Conservation (phyloP, 2,888 invertebrate genomes). For the Smittia aterrima region DNA sequence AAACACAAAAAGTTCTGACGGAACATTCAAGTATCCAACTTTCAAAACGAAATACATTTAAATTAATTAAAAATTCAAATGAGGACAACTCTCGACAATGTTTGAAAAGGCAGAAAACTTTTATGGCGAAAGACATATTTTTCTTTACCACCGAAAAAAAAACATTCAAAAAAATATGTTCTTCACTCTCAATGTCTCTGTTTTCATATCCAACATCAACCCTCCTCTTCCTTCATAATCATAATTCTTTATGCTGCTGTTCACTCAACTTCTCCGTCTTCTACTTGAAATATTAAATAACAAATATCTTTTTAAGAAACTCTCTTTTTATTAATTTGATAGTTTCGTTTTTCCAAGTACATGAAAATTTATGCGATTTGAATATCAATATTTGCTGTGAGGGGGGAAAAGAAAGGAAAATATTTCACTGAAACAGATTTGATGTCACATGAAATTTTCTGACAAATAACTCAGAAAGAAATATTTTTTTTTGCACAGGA, state of each 20-base stretch:
- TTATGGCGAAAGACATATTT: too few relatives aligned
- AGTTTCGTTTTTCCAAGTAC: neutral
- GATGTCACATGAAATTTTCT: constrained; percentile 8
- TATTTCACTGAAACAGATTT: neutral
- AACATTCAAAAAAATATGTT: too few relatives aligned
- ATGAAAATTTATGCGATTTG: constrained; percentile 39
- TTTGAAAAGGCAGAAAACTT: too few relatives aligned
- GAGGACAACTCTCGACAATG: too few relatives aligned
- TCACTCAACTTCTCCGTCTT: constrained; percentile 15
- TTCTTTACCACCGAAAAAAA: too few relatives aligned
- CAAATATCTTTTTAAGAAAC: constrained; percentile 11
- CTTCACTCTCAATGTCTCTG: too few relatives aligned
- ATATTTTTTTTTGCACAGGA: neutral
- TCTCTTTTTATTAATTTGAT: constrained; percentile 36
- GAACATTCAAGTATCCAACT: too few relatives aligned
- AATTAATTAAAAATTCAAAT: too few relatives aligned
- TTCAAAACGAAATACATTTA: too few relatives aligned
- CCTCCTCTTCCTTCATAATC: constrained; percentile 28
- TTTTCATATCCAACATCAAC: constrained; percentile 2
- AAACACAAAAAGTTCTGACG: too few relatives aligned
- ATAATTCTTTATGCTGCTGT: constrained; percentile 31
- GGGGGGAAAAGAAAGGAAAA: neutral
- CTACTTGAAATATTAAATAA: constrained; percentile 28
- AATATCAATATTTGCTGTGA: constrained; percentile 27
- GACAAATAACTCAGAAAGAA: constrained; percentile 18